Conservation (phyloP, 2,888 invertebrate genomes). For the Netelia inedita region DNA sequence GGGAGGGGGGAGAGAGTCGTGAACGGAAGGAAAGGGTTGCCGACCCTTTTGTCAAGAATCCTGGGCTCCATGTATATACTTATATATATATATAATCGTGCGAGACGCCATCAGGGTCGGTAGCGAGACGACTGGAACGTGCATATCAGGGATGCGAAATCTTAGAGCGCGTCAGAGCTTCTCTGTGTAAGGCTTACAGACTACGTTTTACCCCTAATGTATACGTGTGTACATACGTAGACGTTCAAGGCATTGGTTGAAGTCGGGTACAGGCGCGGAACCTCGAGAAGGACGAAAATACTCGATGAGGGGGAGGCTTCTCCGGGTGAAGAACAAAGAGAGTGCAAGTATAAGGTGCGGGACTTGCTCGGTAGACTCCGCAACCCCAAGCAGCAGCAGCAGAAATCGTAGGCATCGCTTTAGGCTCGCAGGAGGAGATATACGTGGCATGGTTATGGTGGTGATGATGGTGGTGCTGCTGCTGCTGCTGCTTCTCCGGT, state of each 20-base stretch:
- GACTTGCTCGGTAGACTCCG: conserved; percentile 60
- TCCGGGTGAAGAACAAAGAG: conserved; percentile 82
- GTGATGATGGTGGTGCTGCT: conserved; percentile 73
- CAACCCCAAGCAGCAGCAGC: conserved; percentile 63
- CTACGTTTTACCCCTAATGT: conserved; percentile 31
- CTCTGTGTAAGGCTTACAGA: conserved; percentile 69
- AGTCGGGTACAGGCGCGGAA: conserved; percentile 55
- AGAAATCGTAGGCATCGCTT: conserved; percentile 59
- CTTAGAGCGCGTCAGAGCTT: conserved; percentile 73
- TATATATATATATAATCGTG: conserved; percentile 42
- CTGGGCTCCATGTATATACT: conserved; percentile 53
- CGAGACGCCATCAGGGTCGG: conserved; percentile 64
- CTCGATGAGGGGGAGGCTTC: conserved; percentile 53
- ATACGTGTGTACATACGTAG: background rate
- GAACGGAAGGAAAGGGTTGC: conserved; percentile 61
- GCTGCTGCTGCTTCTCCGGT: conserved; percentile 75
- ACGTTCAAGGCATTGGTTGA: conserved; percentile 42
- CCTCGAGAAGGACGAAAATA: conserved; percentile 68
- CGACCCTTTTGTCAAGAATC: conserved; percentile 68
- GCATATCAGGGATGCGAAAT: conserved; percentile 82
- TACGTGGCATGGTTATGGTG: conserved; percentile 72
- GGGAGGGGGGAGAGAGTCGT: conserved; percentile 53
- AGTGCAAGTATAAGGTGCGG: conserved; percentile 84
- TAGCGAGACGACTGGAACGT: conserved; percentile 76
- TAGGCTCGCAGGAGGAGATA: conserved; percentile 70